Evolutionary conservation across 2,888 invertebrate species (phyloP).

Genomic region (Mylabris sibirica): DNA sequence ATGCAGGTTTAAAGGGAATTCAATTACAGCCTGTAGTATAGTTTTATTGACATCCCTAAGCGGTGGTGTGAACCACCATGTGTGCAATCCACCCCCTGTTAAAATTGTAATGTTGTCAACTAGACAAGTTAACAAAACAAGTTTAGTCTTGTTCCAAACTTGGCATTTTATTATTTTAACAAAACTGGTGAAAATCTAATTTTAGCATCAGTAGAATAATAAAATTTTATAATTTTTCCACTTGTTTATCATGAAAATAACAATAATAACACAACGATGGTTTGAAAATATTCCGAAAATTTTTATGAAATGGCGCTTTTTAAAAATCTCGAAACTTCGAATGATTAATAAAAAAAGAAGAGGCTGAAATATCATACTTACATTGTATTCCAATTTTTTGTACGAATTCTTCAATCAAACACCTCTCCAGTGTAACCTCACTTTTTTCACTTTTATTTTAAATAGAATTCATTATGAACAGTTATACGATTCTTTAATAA

Average conservation of each 20-base stretch:
- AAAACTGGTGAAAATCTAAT: not conserved
- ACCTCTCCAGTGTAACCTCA: not conserved
- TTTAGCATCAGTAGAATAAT: not conserved
- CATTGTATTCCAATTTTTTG: not conserved
- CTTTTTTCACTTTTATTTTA: constrained; percentile 7
- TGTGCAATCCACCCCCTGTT: no score
- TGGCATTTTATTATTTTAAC: not conserved
- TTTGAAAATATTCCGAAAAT: no score
- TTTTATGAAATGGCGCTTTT: no score
- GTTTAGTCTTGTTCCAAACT: not conserved
- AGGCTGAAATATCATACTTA: not conserved
- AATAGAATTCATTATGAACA: not conserved
- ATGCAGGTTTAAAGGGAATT: no score
- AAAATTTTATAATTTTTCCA: no score
- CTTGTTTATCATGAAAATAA: not conserved
- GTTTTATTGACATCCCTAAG: no score
- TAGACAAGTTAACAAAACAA: not conserved
- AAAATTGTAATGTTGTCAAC: no score
- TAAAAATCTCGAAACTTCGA: no score
- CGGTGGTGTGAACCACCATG: no score
- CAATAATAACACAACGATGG: not conserved
- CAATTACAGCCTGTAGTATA: no score
- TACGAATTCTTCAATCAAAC: not conserved
- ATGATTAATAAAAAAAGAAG: no score
- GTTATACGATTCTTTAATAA: not conserved